Percentiles rank a stretch among this genome's conserved stretches.
Evolutionary conservation across 2,888 invertebrate genomes (phyloP).

Genomic region (Anodontia alba): DNA sequence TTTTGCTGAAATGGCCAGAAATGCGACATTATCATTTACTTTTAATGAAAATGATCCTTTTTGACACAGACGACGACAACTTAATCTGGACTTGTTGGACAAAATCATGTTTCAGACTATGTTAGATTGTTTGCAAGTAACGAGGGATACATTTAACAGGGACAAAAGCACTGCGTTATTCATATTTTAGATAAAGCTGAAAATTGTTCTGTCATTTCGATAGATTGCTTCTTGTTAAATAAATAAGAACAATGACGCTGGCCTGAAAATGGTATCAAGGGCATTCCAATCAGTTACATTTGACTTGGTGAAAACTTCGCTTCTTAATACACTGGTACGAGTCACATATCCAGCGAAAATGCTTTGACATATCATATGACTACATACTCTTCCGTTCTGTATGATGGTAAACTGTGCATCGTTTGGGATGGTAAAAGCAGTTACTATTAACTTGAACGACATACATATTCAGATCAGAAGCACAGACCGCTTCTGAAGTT

Average conservation of each 20-base stretch:
- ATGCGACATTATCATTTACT: neutral
- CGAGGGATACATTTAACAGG: neutral
- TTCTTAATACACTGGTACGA: neutral
- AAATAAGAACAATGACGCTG: neutral
- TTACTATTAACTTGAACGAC: neutral
- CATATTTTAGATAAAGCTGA: neutral
- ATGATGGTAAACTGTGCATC: neutral
- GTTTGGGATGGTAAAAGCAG: neutral
- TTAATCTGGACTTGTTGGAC: neutral
- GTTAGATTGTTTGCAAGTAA: neutral
- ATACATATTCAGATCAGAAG: neutral
- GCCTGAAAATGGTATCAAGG: neutral
- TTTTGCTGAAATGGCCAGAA: neutral
- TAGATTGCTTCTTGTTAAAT: neutral
- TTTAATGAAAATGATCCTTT: neutral
- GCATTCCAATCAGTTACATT: neutral
- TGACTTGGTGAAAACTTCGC: neutral
- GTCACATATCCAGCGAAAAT: neutral
- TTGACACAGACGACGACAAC: neutral
- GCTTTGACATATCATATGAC: neutral
- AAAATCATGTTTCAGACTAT: neutral
- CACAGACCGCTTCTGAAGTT: neutral
- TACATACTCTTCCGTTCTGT: neutral
- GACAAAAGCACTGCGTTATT: neutral
- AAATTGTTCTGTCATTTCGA: neutral